Percentiles rank a stretch among this genome's conserved stretches.
Evolutionary conservation across 1,140 invertebrate genomes (phyloP).

Genomic region (Drosophila ananassae): DNA sequence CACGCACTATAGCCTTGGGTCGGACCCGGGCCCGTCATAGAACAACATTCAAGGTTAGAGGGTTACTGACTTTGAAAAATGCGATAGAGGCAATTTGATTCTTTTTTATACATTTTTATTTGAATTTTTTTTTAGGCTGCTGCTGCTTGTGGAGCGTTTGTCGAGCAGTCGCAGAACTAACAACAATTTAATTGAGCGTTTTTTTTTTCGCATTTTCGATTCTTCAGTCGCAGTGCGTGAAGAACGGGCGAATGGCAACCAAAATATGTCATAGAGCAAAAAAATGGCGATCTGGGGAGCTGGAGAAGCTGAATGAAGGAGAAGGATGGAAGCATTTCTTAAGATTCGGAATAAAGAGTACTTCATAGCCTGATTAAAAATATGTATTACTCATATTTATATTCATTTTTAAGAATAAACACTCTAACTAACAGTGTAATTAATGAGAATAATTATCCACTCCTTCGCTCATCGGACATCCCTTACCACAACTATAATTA

Average conservation of each 20-base stretch:
- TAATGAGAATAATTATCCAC: no score
- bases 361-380: neutral
- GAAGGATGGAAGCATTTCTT: neutral
- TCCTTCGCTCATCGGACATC: neutral
- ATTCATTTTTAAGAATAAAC: no score
- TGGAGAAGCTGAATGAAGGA: constrained; percentile 27
- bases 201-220: constrained; percentile 68
- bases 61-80: constrained; percentile 83
- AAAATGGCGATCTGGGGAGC: constrained; percentile 32
- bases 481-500: neutral
- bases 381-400: no score
- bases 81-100: constrained; percentile 70
- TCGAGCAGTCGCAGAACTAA: constrained; percentile 31
- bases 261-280: constrained; percentile 61
- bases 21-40: constrained; percentile 39
- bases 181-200: constrained; percentile 72
- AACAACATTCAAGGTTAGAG: constrained; percentile 80
- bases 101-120: constrained; percentile 36
- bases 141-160: constrained; percentile 1
- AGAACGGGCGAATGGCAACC: constrained; percentile 17
- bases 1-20: constrained; percentile 50
- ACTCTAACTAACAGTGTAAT: no score
- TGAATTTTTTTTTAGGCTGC: constrained; percentile 18
- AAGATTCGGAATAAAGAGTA: neutral
- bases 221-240: constrained; percentile 66